These are phyloP conservation scores for Pycnomerus fuliginosus DNA, from an alignment of 2,888 invertebrate species.

Conservation along the genomic window DNA sequence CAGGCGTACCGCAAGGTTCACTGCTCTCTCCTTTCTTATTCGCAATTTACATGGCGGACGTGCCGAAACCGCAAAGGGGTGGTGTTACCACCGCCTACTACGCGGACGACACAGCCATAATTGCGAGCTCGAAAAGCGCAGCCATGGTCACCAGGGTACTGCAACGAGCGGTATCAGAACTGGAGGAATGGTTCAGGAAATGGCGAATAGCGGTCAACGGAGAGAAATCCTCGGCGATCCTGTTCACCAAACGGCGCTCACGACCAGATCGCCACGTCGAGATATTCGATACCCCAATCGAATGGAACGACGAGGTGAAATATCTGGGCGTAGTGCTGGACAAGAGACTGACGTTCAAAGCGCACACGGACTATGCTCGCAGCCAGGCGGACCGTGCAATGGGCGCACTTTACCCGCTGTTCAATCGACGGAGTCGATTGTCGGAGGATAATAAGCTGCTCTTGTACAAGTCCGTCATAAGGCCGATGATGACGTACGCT, in stretches of 20 bases:
- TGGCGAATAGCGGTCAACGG: neutral
- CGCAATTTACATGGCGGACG: neutral
- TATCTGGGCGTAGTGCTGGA: slow-evolving; percentile 1
- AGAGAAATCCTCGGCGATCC: neutral
- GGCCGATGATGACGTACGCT: slow-evolving; percentile 2
- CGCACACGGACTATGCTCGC: neutral
- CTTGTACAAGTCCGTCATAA: neutral
- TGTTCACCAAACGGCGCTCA: neutral
- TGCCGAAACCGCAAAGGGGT: neutral
- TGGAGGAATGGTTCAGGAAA: neutral
- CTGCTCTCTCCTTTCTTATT: neutral
- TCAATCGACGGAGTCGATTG: neutral
- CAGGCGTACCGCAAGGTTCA: slow-evolving; percentile 1
- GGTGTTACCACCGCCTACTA: neutral
- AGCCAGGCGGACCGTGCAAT: neutral
- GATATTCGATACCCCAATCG: neutral
- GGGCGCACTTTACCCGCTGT: neutral
- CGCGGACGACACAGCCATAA: slow-evolving; percentile 1
- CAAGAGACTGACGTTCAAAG: neutral
- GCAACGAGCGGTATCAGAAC: neutral
- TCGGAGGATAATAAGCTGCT: neutral
- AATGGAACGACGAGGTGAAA: neutral
- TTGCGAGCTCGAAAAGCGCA: neutral
- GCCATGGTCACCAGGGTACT: neutral
- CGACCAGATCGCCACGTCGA: neutral